A percentile compares a stretch with the other conserved stretches of the same genome.
These are phyloP conservation scores for Alectura lathami DNA, from an alignment of 2,113 vertebrate species.

Conservation along the genomic window DNA sequence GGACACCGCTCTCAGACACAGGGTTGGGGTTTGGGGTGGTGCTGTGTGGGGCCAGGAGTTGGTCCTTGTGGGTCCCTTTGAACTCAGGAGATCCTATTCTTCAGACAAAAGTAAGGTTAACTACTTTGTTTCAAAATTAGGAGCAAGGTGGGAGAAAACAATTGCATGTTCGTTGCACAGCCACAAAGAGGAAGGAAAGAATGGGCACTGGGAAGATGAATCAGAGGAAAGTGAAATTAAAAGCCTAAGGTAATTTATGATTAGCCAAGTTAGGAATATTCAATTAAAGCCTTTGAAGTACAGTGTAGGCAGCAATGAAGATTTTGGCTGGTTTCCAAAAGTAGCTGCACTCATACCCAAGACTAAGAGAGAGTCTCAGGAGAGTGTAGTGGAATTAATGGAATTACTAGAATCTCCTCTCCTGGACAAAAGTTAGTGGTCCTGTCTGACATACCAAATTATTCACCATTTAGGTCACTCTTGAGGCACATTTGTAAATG, in stretches of 20 bases:
- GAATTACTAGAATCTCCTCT: constrained; percentile 43
- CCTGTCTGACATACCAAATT: constrained; percentile 29
- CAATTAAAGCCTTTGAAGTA: constrained; percentile 42
- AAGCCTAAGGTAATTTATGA: constrained; percentile 35
- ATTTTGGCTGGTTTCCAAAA: constrained; percentile 40
- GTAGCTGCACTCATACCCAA: not conserved
- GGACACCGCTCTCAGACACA: not conserved
- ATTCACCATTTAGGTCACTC: constrained; percentile 43
- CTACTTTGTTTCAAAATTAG: not conserved
- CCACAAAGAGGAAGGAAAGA: not conserved
- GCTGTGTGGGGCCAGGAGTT: no score
- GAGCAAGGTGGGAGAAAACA: not conserved
- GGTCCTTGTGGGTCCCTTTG: not conserved
- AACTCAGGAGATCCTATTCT: not conserved
- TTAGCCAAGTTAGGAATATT: constrained; percentile 19
- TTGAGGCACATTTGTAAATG: constrained; percentile 43
- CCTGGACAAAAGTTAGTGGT: constrained; percentile 54
- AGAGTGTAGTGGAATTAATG: constrained; percentile 31
- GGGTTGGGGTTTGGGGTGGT: not conserved
- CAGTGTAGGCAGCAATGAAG: constrained; percentile 22
- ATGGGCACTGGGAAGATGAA: not conserved
- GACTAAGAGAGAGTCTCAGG: not conserved
- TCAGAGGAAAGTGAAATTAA: not conserved
- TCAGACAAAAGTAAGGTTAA: not conserved
- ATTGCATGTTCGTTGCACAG: not conserved